These are phyloP conservation scores for Sorex fumeus DNA, from an alignment of 2,113 vertebrate species.

Conservation along the genomic window DNA sequence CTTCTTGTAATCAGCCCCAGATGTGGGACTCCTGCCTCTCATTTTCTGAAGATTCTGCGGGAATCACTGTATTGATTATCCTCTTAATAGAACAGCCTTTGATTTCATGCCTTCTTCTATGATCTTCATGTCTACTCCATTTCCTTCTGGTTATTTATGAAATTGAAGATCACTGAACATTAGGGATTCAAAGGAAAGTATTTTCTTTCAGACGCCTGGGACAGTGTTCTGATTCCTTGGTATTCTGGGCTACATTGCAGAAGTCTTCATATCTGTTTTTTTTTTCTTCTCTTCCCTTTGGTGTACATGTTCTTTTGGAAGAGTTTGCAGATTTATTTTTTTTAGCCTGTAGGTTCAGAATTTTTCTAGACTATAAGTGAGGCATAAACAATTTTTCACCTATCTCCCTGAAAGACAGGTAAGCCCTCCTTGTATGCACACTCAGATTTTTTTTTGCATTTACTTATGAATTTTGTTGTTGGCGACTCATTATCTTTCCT, in stretches of 20 bases:
- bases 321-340: background rate
- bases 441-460: background rate
- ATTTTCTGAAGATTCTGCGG: conserved; percentile 3
- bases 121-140: background rate
- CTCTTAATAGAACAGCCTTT: background rate
- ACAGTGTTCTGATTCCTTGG: background rate
- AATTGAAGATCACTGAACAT: background rate
- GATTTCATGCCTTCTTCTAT: background rate
- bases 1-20: background rate
- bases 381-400: background rate
- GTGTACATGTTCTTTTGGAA: background rate
- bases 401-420: background rate
- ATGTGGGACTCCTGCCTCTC: background rate
- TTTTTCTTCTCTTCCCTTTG: background rate
- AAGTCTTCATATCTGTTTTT: background rate
- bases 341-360: background rate
- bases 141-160: background rate
- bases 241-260: background rate
- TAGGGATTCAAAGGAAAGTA: background rate
- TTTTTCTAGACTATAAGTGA: background rate
- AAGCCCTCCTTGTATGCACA: background rate
- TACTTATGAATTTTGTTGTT: background rate
- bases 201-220: conserved; percentile 33
- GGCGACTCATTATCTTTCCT: background rate
- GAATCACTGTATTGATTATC: conserved; percentile 1